Conservation (phyloP, 2,888 invertebrate genomes). For the Stegana nigrithorax region DNA sequence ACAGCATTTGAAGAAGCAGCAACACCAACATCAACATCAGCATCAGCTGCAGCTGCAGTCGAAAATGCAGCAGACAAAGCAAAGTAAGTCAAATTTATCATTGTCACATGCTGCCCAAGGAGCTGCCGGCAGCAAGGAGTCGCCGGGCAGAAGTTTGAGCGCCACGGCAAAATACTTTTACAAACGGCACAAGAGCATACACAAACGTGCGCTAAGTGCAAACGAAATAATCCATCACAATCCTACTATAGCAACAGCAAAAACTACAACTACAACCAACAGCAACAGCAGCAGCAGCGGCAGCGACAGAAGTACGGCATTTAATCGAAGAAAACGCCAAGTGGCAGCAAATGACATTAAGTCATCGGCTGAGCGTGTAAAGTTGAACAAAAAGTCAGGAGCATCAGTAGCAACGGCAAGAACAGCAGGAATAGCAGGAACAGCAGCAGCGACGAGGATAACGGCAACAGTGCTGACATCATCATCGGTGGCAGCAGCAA, state of each 20-base stretch:
- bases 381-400: too few relatives aligned
- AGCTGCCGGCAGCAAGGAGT: slow-evolving; percentile 37
- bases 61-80: too few relatives aligned
- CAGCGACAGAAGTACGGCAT: not conserved
- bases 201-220: slow-evolving; percentile 53
- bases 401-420: slow-evolving; percentile 29
- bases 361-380: slow-evolving; percentile 37
- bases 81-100: slow-evolving; percentile 65
- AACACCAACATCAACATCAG: not conserved
- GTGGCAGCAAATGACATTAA: slow-evolving; percentile 45
- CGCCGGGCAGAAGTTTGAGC: slow-evolving; percentile 42
- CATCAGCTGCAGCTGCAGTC: not conserved
- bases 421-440: slow-evolving; percentile 25
- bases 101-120: slow-evolving; percentile 55
- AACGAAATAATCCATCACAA: slow-evolving; percentile 62
- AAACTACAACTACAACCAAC: slow-evolving; percentile 24
- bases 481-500: slow-evolving; percentile 33
- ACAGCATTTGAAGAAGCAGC: slow-evolving; percentile 17
- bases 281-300: slow-evolving; percentile 13
- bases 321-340: slow-evolving; percentile 45
- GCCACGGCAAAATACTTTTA: slow-evolving; percentile 59
- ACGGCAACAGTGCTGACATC: slow-evolving; percentile 24
- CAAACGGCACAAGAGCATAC: slow-evolving; percentile 63
- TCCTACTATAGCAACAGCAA: slow-evolving; percentile 31
- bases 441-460: slow-evolving; percentile 24